Percentiles rank a stretch among this genome's conserved stretches.
phyloP scores from a whole-genome alignment of 1,140 invertebrate genomes.

The Papilio dardanus region DNA sequence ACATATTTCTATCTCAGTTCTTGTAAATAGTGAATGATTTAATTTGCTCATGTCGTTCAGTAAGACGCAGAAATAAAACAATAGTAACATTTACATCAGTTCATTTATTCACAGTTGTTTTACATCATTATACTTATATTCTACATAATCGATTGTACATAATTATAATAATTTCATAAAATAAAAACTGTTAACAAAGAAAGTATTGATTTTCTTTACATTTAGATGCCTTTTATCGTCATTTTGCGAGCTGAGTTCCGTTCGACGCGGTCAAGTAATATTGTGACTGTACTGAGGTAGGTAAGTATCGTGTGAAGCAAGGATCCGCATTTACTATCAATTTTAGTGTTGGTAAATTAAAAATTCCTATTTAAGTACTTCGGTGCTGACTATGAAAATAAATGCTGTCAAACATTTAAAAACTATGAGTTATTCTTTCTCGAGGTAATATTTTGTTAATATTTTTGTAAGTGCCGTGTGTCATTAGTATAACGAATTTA shows the following conservation, averaged over 20 bases:
- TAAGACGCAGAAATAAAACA: slow-evolving; percentile 1
- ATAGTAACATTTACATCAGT: slow-evolving; percentile 26
- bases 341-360: slow-evolving; percentile 1
- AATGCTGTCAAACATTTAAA: slow-evolving; percentile 12
- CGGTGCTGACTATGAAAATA: slow-evolving; percentile 25
- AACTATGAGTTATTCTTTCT: neutral
- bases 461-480: neutral
- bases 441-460: neutral
- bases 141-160: slow-evolving; percentile 35
- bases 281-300: slow-evolving; percentile 37
- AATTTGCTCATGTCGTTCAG: too few species aligned
- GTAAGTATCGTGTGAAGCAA: slow-evolving; percentile 18
- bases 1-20: too few species aligned
- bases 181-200: slow-evolving; percentile 14
- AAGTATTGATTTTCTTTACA: slow-evolving; percentile 15
- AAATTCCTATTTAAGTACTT: slow-evolving; percentile 34
- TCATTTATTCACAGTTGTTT: slow-evolving; percentile 32
- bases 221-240: slow-evolving; percentile 29
- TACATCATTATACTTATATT: slow-evolving; percentile 35
- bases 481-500: slow-evolving; percentile 9
- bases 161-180: slow-evolving; percentile 16
- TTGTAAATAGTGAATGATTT: neutral
- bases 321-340: neutral
- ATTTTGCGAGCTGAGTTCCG: neutral
- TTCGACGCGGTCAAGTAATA: neutral